Evolutionary conservation across 2,797 vertebrate species (phyloP), one percentile per base, ranked within the genome.

Genomic region (Microctenopoma lineatum): DNA sequence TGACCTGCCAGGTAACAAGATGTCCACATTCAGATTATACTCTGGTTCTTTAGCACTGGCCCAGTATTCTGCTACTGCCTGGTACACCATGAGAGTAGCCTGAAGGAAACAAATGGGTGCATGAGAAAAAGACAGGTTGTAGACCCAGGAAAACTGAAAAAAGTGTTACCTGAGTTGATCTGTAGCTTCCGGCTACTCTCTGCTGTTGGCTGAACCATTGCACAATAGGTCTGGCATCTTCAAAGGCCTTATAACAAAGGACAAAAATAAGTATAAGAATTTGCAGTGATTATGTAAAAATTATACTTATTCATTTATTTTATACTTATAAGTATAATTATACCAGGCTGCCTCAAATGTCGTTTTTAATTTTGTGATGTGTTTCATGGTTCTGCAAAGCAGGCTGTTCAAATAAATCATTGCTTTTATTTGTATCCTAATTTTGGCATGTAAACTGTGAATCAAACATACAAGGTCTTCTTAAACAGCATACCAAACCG

Each of bases 61-160:
- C 87, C 94, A 93, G 81, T 95, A 96, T 53, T 93, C 89, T 15
- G 96, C 88, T 70, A 97, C 61, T 0, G 95, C 95, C 84, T 97
- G 96, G 89, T 96, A 96, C n/a, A 95, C 95, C 73, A 95, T 77
- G 41, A 96, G 92, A 34, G 96, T 97, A 15, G 96, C 92, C 96
- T 97, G 73, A 26, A 39, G 4, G 21, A 53, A 6, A 21, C 3
- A 0, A 27, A 2, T 10, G 4, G 8, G n/a, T n/a, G n/a, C n/a
- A n/a, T n/a, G n/a, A n/a, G n/a, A n/a, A n/a, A n/a, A n/a, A n/a
- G n/a, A n/a, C n/a, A n/a, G n/a, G n/a, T n/a, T n/a, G n/a, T n/a
- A 47, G 14, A 38, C 44, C 6, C 8, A 42, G 7, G 4, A 44
- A 34, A 16, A 2, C 9, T 1, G 3, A 4, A 8, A 2, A 44